Base-by-base conservation (phyloP, 2,797 vertebrate species). In the Betta splendens region DNA sequence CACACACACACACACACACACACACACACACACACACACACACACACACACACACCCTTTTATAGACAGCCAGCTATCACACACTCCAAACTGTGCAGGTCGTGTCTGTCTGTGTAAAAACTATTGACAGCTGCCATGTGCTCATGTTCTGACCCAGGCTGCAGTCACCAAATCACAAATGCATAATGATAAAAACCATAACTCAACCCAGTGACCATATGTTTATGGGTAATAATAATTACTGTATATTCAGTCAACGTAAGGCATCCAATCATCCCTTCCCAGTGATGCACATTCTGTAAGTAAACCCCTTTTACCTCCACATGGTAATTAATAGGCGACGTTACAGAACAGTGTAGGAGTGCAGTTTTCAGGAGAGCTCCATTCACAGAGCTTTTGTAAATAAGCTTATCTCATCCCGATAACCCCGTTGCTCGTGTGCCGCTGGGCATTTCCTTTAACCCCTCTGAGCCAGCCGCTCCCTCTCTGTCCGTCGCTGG, bases 401-500 rank as follows among this genome's bases (percentile, higher is more conserved):
- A 40, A 51, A 53, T 39, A 56, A 9, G 13, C 35, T 42, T 36
- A 45, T 10, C 52, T 51, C 29, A 38, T 64, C 55, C 43, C 33
- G 12, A 64, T 64, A 47, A 53, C 40, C 25, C 18, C 5, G 6
- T 50, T 42, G 20, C 25, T 31, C 13, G 1, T 48, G 12, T 52
- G 38, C 11, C 20, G 13, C 32, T 50, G 37, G 26, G 33, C 18
- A 25, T 47, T 32, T 51, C n/a, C 36, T 32, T 45, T 44, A 37
- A 46, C 72, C 15, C 43, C 28, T 80, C 42, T 63, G 28, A 46
- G 43, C 21, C 32, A 28, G 25, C 17, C n/a, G 5, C 48, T 25
- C 28, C 43, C 35, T 18, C 38, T 23, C 33, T 38, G 16, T 31
- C 43, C n/a, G 4, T 66, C 71, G 56, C 54, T 56, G 66, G 73